Evolutionary conservation across 37 sponge, comb jelly and placozoan genomes (phyloP), one percentile per base, ranked within the genome.

Genomic region (Ianthella basta): DNA sequence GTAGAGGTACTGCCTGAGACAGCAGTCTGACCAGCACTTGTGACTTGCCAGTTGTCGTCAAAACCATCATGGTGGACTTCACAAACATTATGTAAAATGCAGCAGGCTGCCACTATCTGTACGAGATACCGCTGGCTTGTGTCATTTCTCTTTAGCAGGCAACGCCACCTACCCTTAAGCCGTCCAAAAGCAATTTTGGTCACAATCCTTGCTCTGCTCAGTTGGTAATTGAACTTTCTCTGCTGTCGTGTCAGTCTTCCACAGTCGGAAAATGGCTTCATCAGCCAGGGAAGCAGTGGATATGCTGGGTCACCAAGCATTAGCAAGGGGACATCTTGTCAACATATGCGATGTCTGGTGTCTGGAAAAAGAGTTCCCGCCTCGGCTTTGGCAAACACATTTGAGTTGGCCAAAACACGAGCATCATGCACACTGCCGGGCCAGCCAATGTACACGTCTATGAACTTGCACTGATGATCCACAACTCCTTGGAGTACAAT

Each of bases 381-480:
- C 32, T 14, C 56, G 1, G 21, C 61, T 24, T 80, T 69, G 40
- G 19, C 73, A 34, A 35, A 83, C 13, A 88, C 0, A 15, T 56
- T 27, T 12, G 77, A 81, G 53, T 89, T 59, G 14, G 85, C 61
- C 61, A 89, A 72, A 18, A 89, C 90, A 0, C 86, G 25, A 18
- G 90, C 82, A 70, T 89, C 90, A 39, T 85, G 86, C 36, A 85
- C 86, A 59, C 90, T 83, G 37, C 86, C 86, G 10, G 90, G 90
- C 82, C 86, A 85, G 21, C 90, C 90, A 80, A 59, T 54, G 54
- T 70, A 68, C 40, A 85, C 8, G 44, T 85, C 64, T 23, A 35
- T 25, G 81, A 85, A 89, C 10, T 19, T 34, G 38, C 53, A 56
- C 3, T 70, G 25, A 60, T 72, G 60, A 63, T 89, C 86, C 14